A percentile compares a stretch with the other conserved stretches of the same genome.
phyloP scores from a whole-genome alignment of 2,797 vertebrate species.

The Dicrostonyx torquatus region DNA sequence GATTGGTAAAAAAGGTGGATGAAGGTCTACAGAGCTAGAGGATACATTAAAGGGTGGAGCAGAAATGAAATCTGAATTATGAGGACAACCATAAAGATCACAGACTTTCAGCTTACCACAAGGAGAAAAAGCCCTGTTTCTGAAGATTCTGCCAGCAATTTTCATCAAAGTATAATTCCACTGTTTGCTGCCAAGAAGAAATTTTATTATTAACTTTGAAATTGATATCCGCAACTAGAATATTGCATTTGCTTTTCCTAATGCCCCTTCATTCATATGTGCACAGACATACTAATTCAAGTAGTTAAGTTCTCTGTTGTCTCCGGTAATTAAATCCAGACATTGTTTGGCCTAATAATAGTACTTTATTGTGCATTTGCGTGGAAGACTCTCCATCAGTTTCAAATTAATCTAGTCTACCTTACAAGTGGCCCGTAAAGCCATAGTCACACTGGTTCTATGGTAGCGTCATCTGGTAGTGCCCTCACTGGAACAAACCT shows the following conservation, averaged over 20 bases:
- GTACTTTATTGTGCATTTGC: constrained; percentile 34
- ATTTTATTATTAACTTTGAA: constrained; percentile 77
- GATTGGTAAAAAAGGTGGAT: background rate
- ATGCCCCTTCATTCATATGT: constrained; percentile 35
- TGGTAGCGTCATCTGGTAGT: background rate
- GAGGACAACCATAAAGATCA: constrained; percentile 29
- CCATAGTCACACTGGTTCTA: background rate
- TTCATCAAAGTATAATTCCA: constrained; percentile 76
- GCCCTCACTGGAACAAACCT: background rate
- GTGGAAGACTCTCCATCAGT: constrained; percentile 40
- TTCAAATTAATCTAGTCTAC: constrained; percentile 50
- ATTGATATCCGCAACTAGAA: constrained; percentile 66
- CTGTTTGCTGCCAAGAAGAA: constrained; percentile 73
- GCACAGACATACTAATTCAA: constrained; percentile 62
- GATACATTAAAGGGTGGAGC: background rate
- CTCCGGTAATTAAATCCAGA: constrained; percentile 69
- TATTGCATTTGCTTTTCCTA: constrained; percentile 53
- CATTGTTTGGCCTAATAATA: constrained; percentile 43
- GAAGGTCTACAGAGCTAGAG: background rate
- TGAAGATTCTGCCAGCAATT: constrained; percentile 69
- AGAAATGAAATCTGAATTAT: background rate
- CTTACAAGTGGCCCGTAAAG: constrained; percentile 39
- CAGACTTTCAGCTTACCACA: constrained; percentile 46
- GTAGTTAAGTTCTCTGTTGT: constrained; percentile 58
- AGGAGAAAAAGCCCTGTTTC: constrained; percentile 62